These are phyloP conservation scores for Lepidocyrtoides sp. DNA, from an alignment of 2,888 invertebrate species.

Conservation along the genomic window DNA sequence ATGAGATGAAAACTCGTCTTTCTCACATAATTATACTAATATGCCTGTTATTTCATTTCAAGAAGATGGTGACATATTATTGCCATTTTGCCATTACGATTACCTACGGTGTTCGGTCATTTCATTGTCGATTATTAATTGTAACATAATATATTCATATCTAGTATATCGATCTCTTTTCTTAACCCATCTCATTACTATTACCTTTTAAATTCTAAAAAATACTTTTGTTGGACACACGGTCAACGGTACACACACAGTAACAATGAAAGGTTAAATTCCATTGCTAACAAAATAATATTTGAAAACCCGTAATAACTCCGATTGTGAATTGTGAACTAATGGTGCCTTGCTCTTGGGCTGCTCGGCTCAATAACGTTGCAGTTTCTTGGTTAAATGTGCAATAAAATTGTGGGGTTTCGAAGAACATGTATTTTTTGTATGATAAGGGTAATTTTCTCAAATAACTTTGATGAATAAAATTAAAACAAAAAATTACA, in stretches of 20 bases:
- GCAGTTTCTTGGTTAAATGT: too few relatives aligned
- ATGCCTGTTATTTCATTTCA: slow-evolving; percentile 20
- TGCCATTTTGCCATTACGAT: background rate
- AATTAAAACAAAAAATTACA: too few relatives aligned
- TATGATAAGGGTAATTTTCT: too few relatives aligned
- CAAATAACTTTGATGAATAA: too few relatives aligned
- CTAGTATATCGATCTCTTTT: background rate
- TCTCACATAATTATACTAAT: background rate
- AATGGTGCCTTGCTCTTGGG: background rate
- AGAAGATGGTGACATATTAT: slow-evolving; percentile 22
- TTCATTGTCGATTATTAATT: background rate
- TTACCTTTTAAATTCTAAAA: background rate
- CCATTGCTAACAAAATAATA: background rate
- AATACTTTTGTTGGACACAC: slow-evolving; percentile 29
- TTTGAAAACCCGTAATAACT: slow-evolving; percentile 46
- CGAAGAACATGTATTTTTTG: too few relatives aligned
- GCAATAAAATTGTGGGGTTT: too few relatives aligned
- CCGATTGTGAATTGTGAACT: slow-evolving; percentile 24
- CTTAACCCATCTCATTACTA: background rate
- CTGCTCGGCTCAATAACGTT: too few relatives aligned
- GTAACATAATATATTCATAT: background rate
- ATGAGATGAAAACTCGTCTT: background rate
- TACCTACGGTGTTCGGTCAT: background rate
- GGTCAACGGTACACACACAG: background rate
- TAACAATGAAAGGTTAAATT: background rate